Evolutionary conservation across 2,797 vertebrate genomes (phyloP).

Genomic region (Limnodromus scolopaceus): DNA sequence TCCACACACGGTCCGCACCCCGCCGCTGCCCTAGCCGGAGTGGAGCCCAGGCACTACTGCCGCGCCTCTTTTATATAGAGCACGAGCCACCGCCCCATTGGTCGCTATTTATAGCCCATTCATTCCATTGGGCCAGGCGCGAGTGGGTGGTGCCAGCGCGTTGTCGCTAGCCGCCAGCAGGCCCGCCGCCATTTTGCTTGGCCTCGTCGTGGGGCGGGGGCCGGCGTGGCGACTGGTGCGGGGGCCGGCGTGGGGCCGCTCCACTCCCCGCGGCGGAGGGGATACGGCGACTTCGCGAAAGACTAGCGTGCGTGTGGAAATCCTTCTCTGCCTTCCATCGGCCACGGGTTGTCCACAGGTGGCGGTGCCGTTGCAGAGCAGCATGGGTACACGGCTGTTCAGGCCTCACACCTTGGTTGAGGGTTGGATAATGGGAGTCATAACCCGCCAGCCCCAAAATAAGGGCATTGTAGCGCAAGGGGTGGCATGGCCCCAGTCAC

Average conservation of each 20-base stretch:
- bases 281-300: fast-evolving
- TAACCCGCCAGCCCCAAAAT: fast-evolving
- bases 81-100: slow-evolving; percentile 79
- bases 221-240: fast-evolving
- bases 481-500: fast-evolving
- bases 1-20: not conserved
- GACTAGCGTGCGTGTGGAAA: fast-evolving
- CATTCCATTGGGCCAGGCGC: slow-evolving; percentile 82
- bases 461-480: not conserved
- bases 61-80: slow-evolving; percentile 76
- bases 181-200: slow-evolving; percentile 23
- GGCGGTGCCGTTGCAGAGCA: fast-evolving
- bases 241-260: fast-evolving
- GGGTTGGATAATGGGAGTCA: fast-evolving
- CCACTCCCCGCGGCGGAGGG: fast-evolving
- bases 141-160: not conserved
- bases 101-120: slow-evolving; percentile 88
- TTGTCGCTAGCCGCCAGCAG: not conserved
- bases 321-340: fast-evolving
- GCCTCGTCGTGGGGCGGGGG: not conserved
- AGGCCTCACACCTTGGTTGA: not conserved
- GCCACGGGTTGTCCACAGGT: fast-evolving
- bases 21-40: not conserved
- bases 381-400: fast-evolving
- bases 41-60: not conserved